Conservation (phyloP, 2,113 vertebrate species). For the Hemiscyllium ocellatum region DNA sequence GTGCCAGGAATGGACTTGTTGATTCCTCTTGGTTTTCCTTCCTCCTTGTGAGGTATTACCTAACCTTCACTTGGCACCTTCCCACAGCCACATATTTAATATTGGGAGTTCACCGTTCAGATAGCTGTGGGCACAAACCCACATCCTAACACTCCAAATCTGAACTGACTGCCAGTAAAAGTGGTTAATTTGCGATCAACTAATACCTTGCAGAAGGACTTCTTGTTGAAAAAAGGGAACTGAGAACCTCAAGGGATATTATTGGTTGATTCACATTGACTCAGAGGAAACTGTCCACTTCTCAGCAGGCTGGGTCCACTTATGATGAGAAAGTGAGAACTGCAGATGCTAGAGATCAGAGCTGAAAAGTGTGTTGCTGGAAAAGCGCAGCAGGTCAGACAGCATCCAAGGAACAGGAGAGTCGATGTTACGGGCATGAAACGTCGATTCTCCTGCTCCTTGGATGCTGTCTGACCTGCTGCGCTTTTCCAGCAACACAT, state of each 20-base stretch:
- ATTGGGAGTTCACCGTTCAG: not conserved
- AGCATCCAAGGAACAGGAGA: no score
- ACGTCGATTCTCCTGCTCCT: no score
- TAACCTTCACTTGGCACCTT: not conserved
- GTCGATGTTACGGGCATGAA: no score
- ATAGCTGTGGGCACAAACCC: conserved; percentile 25
- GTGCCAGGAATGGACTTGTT: not conserved
- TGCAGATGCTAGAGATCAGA: no score
- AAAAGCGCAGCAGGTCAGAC: no score
- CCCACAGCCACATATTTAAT: conserved; percentile 21
- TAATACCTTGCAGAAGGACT: not conserved
- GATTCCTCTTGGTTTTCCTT: not conserved
- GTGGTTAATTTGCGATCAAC: not conserved
- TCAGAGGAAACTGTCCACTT: not conserved
- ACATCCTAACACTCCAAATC: conserved; percentile 9
- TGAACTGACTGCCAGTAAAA: conserved; percentile 5
- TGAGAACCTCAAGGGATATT: not conserved
- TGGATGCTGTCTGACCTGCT: no score
- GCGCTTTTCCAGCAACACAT: no score
- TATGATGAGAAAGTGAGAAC: not conserved
- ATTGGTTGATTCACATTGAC: not conserved
- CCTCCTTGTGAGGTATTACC: conserved; percentile 13
- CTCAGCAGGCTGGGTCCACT: not conserved
- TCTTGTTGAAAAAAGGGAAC: not conserved
- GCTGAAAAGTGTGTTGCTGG: no score